A percentile compares a stretch with the other conserved stretches of the same genome.
phyloP scores from a whole-genome alignment of 64 coral and sea anemone genomes.

The Montipora foliosa region DNA sequence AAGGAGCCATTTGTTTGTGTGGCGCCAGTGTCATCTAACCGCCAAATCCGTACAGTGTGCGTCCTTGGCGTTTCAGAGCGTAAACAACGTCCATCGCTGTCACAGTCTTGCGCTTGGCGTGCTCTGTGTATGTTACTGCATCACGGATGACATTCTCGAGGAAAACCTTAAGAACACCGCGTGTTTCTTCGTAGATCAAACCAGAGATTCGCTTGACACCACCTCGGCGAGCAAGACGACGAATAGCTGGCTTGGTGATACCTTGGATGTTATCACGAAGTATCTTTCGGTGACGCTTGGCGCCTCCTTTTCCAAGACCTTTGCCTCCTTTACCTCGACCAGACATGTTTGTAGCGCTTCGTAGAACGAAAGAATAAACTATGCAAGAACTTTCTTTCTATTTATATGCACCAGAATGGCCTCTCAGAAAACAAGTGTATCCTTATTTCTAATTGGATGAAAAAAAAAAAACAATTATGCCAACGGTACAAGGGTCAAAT shows the following conservation, averaged over 20 bases:
- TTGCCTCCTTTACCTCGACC: constrained; percentile 72
- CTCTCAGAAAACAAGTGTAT: too few relatives aligned
- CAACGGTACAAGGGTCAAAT: too few relatives aligned
- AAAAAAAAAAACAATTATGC: too few relatives aligned
- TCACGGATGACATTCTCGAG: constrained; percentile 58
- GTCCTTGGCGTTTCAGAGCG: neutral
- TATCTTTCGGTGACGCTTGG: constrained; percentile 89
- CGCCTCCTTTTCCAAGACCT: constrained; percentile 91
- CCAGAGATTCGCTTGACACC: constrained; percentile 86
- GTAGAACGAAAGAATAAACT: too few relatives aligned
- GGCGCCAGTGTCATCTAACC: too few relatives aligned
- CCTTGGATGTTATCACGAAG: constrained; percentile 88
- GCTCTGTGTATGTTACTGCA: constrained; percentile 54
- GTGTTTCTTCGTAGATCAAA: constrained; percentile 78
- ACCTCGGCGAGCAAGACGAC: constrained; percentile 81
- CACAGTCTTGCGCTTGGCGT: constrained; percentile 57
- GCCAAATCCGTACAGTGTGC: neutral
- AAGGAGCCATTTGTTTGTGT: neutral
- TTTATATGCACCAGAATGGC: too few relatives aligned
- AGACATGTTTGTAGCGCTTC: constrained; percentile 1
- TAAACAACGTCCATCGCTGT: constrained; percentile 31
- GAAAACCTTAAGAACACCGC: constrained; percentile 51
- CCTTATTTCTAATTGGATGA: too few relatives aligned
- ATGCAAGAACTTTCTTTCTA: too few relatives aligned
- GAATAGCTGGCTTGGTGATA: constrained; percentile 79